Evolutionary conservation across 2,113 vertebrate species (phyloP).

Genomic region (Cyanocitta stelleri): DNA sequence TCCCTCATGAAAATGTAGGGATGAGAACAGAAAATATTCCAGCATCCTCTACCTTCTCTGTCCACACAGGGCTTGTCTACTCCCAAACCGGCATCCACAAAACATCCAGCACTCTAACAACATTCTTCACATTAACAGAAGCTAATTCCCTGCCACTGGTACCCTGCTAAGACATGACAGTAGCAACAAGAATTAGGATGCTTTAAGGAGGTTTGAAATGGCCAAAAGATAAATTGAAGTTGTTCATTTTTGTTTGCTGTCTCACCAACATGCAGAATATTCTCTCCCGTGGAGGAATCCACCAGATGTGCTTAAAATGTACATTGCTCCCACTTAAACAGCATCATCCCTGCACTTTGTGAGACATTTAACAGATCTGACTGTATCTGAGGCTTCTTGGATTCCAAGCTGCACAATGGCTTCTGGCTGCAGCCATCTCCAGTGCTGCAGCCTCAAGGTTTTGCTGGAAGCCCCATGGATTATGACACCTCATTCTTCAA

Average conservation of each 20-base stretch:
- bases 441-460: background rate
- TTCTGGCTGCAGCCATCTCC: background rate
- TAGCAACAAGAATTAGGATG: background rate
- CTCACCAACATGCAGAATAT: background rate
- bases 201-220: background rate
- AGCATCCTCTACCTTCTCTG: background rate
- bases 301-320: background rate
- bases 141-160: too few species aligned
- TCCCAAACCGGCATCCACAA: background rate
- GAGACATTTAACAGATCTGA: background rate
- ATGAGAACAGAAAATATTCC: background rate
- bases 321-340: background rate
- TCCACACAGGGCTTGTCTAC: background rate
- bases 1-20: background rate
- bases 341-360: background rate
- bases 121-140: background rate
- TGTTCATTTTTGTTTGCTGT: background rate
- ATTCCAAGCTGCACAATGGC: background rate
- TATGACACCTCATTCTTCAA: conserved; percentile 1
- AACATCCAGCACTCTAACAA: background rate
- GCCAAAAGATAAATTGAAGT: background rate
- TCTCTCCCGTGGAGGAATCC: background rate
- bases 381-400: background rate
- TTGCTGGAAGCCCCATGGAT: background rate
- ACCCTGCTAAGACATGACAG: background rate